phyloP scores from a whole-genome alignment of 2,888 invertebrate species.

The Melikaiella ostensackeni region DNA sequence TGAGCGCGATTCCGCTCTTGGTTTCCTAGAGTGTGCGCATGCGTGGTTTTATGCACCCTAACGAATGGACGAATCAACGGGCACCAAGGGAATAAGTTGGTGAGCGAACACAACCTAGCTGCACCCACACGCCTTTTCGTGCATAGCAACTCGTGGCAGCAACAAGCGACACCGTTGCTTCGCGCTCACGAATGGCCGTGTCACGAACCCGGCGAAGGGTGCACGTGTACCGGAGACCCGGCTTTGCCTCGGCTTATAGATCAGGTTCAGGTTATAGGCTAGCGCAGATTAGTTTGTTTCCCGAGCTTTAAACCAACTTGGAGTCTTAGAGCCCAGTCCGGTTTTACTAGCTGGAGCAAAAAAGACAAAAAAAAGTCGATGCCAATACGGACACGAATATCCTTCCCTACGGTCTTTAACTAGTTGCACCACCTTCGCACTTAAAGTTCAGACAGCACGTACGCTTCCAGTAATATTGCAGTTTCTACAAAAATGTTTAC shows the following conservation, averaged over 20 bases:
- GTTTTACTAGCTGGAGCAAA: slow-evolving; percentile 6
- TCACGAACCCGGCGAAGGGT: slow-evolving; percentile 33
- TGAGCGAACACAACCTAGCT: slow-evolving; percentile 25
- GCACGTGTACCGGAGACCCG: slow-evolving; percentile 14
- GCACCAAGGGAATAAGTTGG: slow-evolving; percentile 9
- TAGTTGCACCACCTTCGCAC: slow-evolving; percentile 11
- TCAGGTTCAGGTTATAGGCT: slow-evolving; percentile 1
- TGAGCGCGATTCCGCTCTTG: slow-evolving; percentile 44
- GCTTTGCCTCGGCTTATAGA: slow-evolving; percentile 7
- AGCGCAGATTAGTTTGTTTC: slow-evolving; percentile 7
- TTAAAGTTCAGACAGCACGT: slow-evolving; percentile 11
- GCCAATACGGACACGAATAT: slow-evolving; percentile 7
- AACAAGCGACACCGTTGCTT: slow-evolving; percentile 30
- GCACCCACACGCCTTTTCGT: slow-evolving; percentile 41
- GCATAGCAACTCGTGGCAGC: slow-evolving; percentile 37
- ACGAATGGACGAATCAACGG: slow-evolving; percentile 17
- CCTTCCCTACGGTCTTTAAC: neutral
- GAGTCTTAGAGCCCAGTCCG: neutral
- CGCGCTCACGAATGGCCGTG: slow-evolving; percentile 41
- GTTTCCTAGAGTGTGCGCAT: slow-evolving; percentile 1
- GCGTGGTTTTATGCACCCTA: neutral
- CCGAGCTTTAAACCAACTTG: neutral
- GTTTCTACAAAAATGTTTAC: slow-evolving; percentile 19
- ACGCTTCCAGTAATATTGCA: slow-evolving; percentile 25
- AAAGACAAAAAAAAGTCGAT: slow-evolving; percentile 7